Percentiles rank a stretch among this genome's conserved stretches.
These are phyloP conservation scores for Pycnomerus fuliginosus DNA, from an alignment of 2,888 invertebrate genomes.

Conservation along the genomic window DNA sequence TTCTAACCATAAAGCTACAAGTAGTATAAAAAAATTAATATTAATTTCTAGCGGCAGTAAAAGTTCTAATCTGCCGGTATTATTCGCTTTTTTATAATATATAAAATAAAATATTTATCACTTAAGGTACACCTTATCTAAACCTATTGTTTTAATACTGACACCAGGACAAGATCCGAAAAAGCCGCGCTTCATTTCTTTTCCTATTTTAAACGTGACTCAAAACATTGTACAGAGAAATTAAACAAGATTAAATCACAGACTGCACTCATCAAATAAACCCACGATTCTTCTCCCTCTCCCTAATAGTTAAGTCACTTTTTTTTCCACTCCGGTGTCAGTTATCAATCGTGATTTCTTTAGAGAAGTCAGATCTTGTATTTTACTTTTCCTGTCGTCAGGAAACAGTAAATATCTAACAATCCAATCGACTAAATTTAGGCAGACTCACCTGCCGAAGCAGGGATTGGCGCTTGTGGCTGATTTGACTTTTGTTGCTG, in stretches of 20 bases:
- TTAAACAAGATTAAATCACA: neutral
- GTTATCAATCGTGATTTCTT: neutral
- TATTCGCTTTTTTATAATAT: constrained; percentile 32
- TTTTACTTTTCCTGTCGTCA: no score
- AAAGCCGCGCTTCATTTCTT: neutral
- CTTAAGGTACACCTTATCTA: constrained; percentile 40
- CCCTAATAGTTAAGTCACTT: constrained; percentile 23
- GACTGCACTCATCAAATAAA: neutral
- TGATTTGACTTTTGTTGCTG: constrained; percentile 20
- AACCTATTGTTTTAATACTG: constrained; percentile 39
- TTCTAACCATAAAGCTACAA: constrained; percentile 30
- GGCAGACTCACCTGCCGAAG: constrained; percentile 17
- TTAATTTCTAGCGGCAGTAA: constrained; percentile 31
- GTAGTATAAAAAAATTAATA: constrained; percentile 27
- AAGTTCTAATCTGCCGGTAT: constrained; percentile 23
- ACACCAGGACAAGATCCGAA: constrained; percentile 31
- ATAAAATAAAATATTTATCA: constrained; percentile 45
- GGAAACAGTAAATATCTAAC: no score
- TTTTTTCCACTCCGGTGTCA: no score
- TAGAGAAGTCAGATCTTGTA: no score
- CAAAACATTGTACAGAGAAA: no score
- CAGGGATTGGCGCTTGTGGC: constrained; percentile 14
- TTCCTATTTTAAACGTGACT: neutral
- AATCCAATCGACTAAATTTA: no score
- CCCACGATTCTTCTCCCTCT: no score